Percentiles rank a stretch among this genome's conserved stretches.
phyloP scores from a whole-genome alignment of 2,113 vertebrate species.

The Anhinga rufa region DNA sequence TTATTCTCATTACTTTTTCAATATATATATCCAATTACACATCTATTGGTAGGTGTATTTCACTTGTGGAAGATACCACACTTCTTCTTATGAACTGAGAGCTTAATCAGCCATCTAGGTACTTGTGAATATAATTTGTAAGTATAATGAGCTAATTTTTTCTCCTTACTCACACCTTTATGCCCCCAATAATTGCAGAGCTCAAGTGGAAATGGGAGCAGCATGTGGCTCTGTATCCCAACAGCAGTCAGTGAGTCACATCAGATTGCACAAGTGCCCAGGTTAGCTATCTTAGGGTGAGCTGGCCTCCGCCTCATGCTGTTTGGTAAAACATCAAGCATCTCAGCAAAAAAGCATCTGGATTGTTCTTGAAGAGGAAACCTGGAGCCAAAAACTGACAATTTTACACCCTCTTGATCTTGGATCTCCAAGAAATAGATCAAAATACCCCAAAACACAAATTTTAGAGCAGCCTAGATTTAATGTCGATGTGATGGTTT shows the following conservation, averaged over 20 bases:
- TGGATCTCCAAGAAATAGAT: neutral
- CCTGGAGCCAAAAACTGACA: neutral
- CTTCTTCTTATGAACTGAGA: neutral
- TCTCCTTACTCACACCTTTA: neutral
- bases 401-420: neutral
- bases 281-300: accelerated
- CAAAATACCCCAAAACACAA: neutral
- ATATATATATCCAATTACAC: neutral
- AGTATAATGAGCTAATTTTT: conserved; percentile 17
- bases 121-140: conserved; percentile 1
- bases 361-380: neutral
- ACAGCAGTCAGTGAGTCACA: neutral
- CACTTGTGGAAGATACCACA: neutral
- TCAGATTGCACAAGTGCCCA: neutral
- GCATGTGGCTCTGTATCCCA: neutral
- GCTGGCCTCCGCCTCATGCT: neutral
- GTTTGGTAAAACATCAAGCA: neutral
- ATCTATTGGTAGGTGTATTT: neutral
- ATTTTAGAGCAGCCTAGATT: neutral
- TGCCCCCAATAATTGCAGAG: neutral
- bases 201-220: neutral
- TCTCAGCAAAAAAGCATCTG: neutral
- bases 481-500: neutral
- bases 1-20: neutral
- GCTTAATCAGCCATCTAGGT: conserved; percentile 1